These are phyloP conservation scores for Chroicocephalus ridibundus DNA, from an alignment of 2,113 vertebrate genomes.

Conservation along the genomic window DNA sequence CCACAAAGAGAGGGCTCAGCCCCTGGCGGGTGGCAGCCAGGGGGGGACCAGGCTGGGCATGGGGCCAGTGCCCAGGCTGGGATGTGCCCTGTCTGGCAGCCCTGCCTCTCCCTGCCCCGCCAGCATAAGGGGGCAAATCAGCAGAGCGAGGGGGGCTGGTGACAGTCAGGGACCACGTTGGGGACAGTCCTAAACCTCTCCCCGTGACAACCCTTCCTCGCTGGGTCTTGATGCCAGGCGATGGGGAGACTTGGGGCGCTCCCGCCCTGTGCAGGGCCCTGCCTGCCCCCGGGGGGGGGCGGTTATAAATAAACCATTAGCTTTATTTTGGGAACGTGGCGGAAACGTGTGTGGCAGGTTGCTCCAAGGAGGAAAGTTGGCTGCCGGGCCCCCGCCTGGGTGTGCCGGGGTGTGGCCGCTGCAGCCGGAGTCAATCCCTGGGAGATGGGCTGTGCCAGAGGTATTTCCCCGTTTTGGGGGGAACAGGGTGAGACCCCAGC, in stretches of 20 bases:
- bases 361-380: neutral
- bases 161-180: neutral
- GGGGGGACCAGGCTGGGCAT: neutral
- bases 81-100: fast-evolving
- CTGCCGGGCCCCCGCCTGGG: neutral
- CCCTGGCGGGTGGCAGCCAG: fast-evolving
- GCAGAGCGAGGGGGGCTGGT: neutral
- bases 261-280: neutral
- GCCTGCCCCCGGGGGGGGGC: neutral
- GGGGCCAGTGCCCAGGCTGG: neutral
- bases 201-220: fast-evolving
- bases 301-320: neutral
- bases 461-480: neutral
- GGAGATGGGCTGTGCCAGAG: fast-evolving
- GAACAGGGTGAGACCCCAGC: neutral
- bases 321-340: constrained; percentile 30
- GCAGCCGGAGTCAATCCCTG: fast-evolving
- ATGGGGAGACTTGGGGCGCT: neutral
- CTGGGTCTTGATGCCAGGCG: neutral
- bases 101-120: fast-evolving
- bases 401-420: neutral
- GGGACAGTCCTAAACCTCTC: neutral
- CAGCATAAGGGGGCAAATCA: neutral
- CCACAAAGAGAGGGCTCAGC: neutral
- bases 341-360: neutral